Evolutionary conservation across 2,113 vertebrate genomes (phyloP).

Genomic region (Dolichotis patagonum): DNA sequence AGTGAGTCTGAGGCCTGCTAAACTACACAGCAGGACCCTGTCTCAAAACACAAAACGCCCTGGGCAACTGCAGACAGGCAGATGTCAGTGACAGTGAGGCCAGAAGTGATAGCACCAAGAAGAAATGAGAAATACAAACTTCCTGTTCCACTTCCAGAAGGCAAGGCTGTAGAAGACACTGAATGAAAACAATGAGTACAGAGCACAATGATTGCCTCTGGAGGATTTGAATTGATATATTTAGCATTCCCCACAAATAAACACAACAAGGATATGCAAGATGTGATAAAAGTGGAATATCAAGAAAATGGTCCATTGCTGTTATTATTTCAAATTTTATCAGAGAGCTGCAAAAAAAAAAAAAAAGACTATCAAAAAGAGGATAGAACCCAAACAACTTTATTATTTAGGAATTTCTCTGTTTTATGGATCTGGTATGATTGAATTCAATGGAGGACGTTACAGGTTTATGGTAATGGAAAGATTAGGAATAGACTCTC

Average conservation of each 20-base stretch:
- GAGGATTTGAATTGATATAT: conserved; percentile 94
- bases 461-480: not conserved
- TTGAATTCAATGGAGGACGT: not conserved
- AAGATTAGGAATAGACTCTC: not conserved
- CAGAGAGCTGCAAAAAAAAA: conserved; percentile 94
- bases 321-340: conserved; percentile 97
- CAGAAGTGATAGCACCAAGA: conserved; percentile 90
- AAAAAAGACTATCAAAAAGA: conserved; percentile 87
- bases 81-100: not conserved
- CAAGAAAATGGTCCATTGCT: conserved; percentile 96
- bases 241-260: conserved; percentile 89
- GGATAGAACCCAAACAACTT: conserved; percentile 89
- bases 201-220: conserved; percentile 92
- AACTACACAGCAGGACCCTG: not conserved
- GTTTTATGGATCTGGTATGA: conserved; percentile 85
- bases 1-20: not conserved
- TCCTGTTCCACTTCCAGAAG: conserved; percentile 90
- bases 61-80: not conserved
- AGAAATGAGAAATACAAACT: conserved; percentile 81
- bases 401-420: conserved; percentile 94
- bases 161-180: conserved; percentile 89
- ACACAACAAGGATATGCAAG: conserved; percentile 86
- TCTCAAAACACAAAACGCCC: not conserved
- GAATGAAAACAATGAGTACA: conserved; percentile 92
- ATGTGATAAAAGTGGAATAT: conserved; percentile 96